phyloP scores from a whole-genome alignment of 2,888 invertebrate species.

The Listrodromus nycthemerus region DNA sequence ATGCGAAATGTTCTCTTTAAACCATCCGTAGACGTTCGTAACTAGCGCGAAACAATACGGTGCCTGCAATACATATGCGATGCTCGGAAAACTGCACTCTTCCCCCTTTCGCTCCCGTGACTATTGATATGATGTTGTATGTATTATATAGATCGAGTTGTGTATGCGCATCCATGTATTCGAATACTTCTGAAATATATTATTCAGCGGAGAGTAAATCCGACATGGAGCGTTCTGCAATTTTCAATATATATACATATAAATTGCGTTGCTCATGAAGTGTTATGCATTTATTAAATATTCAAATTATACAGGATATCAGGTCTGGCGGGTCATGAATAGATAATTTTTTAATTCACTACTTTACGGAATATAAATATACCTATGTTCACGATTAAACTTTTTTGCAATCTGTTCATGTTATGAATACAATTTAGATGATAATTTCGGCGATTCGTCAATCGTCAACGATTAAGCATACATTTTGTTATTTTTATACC shows the following conservation, averaged over 20 bases:
- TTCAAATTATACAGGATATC: not conserved
- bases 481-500: not conserved
- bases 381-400: too few species aligned
- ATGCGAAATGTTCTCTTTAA: constrained; percentile 8
- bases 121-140: not conserved
- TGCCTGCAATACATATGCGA: not conserved
- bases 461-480: not conserved
- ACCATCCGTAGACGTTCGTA: constrained; percentile 26
- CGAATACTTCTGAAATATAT: too few species aligned
- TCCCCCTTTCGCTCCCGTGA: not conserved
- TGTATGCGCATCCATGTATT: not conserved
- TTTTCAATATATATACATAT: not conserved
- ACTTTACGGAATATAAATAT: too few species aligned
- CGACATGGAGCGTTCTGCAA: not conserved
- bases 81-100: not conserved
- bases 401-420: too few species aligned
- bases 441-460: too few species aligned
- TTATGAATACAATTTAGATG: too few species aligned
- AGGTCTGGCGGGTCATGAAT: too few species aligned
- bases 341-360: too few species aligned
- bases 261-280: not conserved
- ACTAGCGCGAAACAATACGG: constrained; percentile 30
- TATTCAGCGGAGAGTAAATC: too few species aligned
- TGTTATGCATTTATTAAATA: not conserved
- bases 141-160: not conserved